Evolutionary conservation across 2,888 invertebrate genomes (phyloP).

Genomic region (Troides aeacus): DNA sequence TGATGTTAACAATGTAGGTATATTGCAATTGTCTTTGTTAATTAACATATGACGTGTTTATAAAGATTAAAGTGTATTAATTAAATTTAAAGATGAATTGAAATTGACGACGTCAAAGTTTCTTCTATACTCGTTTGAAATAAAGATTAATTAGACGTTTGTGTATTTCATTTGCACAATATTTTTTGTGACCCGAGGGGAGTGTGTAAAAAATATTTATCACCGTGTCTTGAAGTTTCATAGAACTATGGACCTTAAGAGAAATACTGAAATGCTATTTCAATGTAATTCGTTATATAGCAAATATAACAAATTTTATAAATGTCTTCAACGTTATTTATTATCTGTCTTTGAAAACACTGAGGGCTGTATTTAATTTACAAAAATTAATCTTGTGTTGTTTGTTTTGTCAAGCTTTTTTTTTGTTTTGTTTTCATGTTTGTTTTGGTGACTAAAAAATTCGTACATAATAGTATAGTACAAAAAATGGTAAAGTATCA

Average conservation of each 20-base stretch:
- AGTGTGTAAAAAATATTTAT: not conserved
- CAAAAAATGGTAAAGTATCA: too few relatives aligned
- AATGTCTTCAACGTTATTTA: not conserved
- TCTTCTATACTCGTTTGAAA: too few relatives aligned
- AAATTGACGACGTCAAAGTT: too few relatives aligned
- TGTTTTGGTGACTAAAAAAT: too few relatives aligned
- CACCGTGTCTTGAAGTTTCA: not conserved
- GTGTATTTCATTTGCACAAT: not conserved
- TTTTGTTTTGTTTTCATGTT: too few relatives aligned
- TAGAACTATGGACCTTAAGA: not conserved
- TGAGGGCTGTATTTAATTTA: not conserved
- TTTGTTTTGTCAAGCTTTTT: not conserved
- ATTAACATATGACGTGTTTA: too few relatives aligned
- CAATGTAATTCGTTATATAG: not conserved
- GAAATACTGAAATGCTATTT: not conserved
- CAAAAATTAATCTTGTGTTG: not conserved
- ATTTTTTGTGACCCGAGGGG: not conserved
- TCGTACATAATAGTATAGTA: too few relatives aligned
- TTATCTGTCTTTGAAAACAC: not conserved
- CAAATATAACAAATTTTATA: not conserved
- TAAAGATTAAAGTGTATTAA: too few relatives aligned
- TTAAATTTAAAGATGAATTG: too few relatives aligned
- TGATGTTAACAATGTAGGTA: too few relatives aligned
- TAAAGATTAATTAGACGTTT: not conserved
- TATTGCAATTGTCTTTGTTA: too few relatives aligned